Base-by-base conservation (phyloP, 2,888 invertebrate species). In the Dyspetes luteomarginatus region DNA sequence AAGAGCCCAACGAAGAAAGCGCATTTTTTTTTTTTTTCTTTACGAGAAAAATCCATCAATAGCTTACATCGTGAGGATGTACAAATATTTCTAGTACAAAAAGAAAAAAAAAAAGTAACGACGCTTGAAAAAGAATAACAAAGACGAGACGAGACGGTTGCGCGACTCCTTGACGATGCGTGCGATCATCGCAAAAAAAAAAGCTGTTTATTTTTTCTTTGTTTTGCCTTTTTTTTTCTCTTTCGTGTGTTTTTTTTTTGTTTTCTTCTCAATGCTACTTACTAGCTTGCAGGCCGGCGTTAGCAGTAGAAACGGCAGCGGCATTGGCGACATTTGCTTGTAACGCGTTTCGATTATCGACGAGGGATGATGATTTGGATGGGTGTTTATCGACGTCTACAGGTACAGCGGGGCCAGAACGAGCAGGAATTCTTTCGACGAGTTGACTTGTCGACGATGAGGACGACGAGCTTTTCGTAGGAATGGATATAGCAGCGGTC, bases 271-370 rank as follows among this genome's bases (percentile, higher is more conserved):
- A 52, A 90, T 91, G 90, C 91, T 91, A 92, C 92, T 92, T 91
- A 92, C 92, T 92, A 91, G 91, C 90, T 91, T 89, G 91, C 81
- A 84, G 83, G 81, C 86, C 88, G 87, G 86, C 88, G 88, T 88
- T 88, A 87, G 90, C 89, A 43, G 75, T 30, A 81, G 64, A 56
- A 81, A 72, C 67, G 72, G 81, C 76, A 68, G 67, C 76, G 68
- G 72, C 73, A 88, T 88, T 88, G 62, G 67, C 76, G 68, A 68
- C 73, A 88, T 88, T 88, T 86, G 89, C 88, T 90, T 88, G 90
- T 87, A 88, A 87, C 89, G 89, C 88, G 86, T 87, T 87, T 90
- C 90, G 90, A 88, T 88, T 88, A 88, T 90, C 89, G 88, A 73
- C 77, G 73, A 72, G 77, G 74, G 74, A 65, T 62, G 87, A 88